Evolutionary conservation across 2,888 invertebrate genomes (phyloP).

Genomic region (Drosophila borborema): DNA sequence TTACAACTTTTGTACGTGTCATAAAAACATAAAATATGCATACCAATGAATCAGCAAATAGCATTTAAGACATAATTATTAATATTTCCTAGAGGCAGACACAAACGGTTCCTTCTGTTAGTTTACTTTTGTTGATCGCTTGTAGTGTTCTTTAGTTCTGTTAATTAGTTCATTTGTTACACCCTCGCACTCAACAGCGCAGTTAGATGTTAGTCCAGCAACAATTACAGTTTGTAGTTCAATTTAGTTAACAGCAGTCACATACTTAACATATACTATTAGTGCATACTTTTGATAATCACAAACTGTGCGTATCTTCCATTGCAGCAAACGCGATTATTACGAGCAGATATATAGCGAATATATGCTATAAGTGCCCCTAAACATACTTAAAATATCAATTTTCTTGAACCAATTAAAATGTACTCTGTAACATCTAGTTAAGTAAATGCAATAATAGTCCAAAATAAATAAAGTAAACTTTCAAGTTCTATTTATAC

Average conservation of each 20-base stretch:
- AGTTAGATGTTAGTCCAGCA: slow-evolving; percentile 41
- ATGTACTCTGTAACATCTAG: slow-evolving; percentile 55
- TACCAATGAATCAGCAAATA: slow-evolving; percentile 50
- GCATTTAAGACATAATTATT: slow-evolving; percentile 50
- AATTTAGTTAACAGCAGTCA: slow-evolving; percentile 42
- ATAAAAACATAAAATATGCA: slow-evolving; percentile 40
- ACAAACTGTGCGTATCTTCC: slow-evolving; percentile 71
- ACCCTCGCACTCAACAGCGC: slow-evolving; percentile 65
- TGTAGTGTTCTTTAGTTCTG: slow-evolving; percentile 53
- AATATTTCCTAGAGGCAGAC: slow-evolving; percentile 33
- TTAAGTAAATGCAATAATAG: slow-evolving; percentile 46
- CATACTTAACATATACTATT: slow-evolving; percentile 15
- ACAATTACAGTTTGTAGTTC: slow-evolving; percentile 42
- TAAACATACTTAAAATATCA: slow-evolving; percentile 29
- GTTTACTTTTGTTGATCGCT: slow-evolving; percentile 58
- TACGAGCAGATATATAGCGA: slow-evolving; percentile 81
- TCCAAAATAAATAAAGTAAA: slow-evolving; percentile 73
- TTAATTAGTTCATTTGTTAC: slow-evolving; percentile 76
- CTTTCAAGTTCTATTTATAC: slow-evolving; percentile 59
- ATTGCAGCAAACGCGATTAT: slow-evolving; percentile 82
- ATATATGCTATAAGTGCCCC: slow-evolving; percentile 72
- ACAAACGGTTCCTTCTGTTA: slow-evolving; percentile 67
- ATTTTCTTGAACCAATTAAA: slow-evolving; percentile 32
- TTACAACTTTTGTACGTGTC: slow-evolving; percentile 65
- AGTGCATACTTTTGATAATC: slow-evolving; percentile 32